Conservation (phyloP, 2,888 invertebrate species). For the Drosophila anomelani region DNA sequence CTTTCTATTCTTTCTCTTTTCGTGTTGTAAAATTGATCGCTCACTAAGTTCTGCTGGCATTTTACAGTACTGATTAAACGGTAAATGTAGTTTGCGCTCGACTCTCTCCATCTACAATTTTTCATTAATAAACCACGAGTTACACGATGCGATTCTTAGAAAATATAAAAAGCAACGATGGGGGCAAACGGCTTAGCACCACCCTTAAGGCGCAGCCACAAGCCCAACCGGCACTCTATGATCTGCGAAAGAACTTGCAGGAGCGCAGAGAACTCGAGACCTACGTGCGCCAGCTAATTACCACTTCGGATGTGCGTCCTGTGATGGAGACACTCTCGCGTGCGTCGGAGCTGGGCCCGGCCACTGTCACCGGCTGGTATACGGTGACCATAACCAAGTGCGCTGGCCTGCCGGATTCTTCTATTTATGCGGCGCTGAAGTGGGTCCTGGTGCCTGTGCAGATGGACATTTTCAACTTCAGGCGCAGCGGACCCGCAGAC, state of each 20-base stretch:
- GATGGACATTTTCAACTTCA: slow-evolving; percentile 36
- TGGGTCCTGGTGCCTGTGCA: slow-evolving; percentile 39
- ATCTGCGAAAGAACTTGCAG: slow-evolving; percentile 19
- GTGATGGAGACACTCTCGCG: slow-evolving; percentile 35
- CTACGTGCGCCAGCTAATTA: slow-evolving; percentile 12
- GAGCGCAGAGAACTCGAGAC: not conserved
- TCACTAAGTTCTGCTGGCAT: not conserved
- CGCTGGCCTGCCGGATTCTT: slow-evolving; percentile 10
- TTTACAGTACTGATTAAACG: not conserved
- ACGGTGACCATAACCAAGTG: slow-evolving; percentile 45
- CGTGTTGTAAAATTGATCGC: not conserved
- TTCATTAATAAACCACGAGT: not conserved
- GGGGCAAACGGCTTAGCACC: not conserved
- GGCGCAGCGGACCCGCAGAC: slow-evolving; percentile 20
- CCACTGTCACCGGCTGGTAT: slow-evolving; percentile 49
- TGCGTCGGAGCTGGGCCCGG: not conserved
- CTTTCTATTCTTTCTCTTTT: not conserved
- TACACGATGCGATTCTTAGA: not conserved
- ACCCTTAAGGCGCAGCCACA: slow-evolving; percentile 13
- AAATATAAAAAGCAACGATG: not conserved
- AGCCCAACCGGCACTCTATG: not conserved
- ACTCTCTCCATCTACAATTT: not conserved
- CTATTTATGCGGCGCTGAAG: slow-evolving; percentile 39
- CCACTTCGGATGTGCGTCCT: slow-evolving; percentile 8
- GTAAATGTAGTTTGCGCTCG: not conserved